phyloP scores from a whole-genome alignment of 1,140 invertebrate species.

The Druon quercuslanigerum region DNA sequence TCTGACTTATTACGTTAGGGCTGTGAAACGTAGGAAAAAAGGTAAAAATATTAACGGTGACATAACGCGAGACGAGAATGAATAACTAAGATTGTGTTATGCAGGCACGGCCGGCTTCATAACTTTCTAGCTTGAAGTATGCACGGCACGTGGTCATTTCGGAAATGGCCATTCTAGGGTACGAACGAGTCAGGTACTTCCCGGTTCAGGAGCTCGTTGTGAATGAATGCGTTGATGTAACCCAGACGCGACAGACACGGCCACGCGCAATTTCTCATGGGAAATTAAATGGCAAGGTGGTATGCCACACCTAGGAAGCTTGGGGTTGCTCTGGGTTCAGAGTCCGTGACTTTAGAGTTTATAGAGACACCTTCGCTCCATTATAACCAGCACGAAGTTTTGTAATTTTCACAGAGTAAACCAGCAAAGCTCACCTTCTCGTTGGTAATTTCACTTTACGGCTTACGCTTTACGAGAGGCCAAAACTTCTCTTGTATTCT shows the following conservation, averaged over 20 bases:
- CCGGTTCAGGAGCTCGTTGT: slow-evolving; percentile 56
- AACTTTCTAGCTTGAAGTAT: slow-evolving; percentile 56
- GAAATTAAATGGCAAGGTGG: slow-evolving; percentile 63
- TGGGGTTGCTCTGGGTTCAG: neutral
- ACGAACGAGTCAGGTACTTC: slow-evolving; percentile 51
- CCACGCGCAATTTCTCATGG: slow-evolving; percentile 68
- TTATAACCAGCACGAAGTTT: slow-evolving; percentile 43
- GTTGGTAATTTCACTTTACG: slow-evolving; percentile 15
- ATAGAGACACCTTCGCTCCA: slow-evolving; percentile 36
- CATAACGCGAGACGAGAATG: neutral
- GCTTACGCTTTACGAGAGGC: slow-evolving; percentile 14
- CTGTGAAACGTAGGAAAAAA: too few relatives aligned
- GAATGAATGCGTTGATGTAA: slow-evolving; percentile 55
- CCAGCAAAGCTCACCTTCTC: slow-evolving; percentile 6
- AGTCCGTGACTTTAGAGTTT: slow-evolving; percentile 24
- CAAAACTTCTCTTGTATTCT: slow-evolving; percentile 5
- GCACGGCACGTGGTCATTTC: slow-evolving; percentile 65
- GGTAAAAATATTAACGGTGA: neutral
- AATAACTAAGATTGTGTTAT: neutral
- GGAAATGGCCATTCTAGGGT: slow-evolving; percentile 59
- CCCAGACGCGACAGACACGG: slow-evolving; percentile 49
- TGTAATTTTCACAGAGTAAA: slow-evolving; percentile 46
- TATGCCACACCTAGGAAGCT: slow-evolving; percentile 48
- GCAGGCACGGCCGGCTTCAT: neutral
- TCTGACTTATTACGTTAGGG: too few relatives aligned